These are phyloP conservation scores for Temnopleurus reevesii DNA, from an alignment of 53 echinoderm and acorn worm species.

Conservation along the genomic window DNA sequence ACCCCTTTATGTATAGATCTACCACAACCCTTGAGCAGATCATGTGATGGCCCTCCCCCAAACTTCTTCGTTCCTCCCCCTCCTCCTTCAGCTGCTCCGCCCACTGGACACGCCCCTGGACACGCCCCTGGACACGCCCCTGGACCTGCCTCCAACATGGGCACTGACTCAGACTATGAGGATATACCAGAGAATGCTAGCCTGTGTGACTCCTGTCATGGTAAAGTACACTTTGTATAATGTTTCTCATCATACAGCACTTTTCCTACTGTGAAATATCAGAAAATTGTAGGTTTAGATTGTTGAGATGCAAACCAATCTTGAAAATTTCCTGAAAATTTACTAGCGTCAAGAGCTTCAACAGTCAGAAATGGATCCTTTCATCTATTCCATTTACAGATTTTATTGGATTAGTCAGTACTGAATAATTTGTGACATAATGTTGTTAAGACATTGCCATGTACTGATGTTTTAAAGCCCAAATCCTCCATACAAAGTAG, in stretches of 20 bases:
- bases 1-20: constrained; percentile 22
- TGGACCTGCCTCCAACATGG: constrained; percentile 69
- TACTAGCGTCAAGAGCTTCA: no score
- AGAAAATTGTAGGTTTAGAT: no score
- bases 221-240: constrained; percentile 35
- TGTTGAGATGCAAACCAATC: no score
- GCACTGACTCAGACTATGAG: constrained; percentile 82
- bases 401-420: no score
- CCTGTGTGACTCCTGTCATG: constrained; percentile 85
- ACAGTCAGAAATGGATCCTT: no score
- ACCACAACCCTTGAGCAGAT: constrained; percentile 49
- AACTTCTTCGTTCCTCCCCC: constrained; percentile 72
- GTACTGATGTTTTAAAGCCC: no score
- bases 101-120: constrained; percentile 60
- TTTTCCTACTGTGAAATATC: no score
- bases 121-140: constrained; percentile 69
- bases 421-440: no score
- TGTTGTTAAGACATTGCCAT: no score
- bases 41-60: constrained; percentile 58
- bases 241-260: background rate
- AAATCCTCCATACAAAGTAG: no score
- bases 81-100: constrained; percentile 60
- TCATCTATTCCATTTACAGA: no score
- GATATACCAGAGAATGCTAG: constrained; percentile 74
- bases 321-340: no score